These are phyloP conservation scores for Troides helena DNA, from an alignment of 2,888 invertebrate genomes.

Conservation along the genomic window DNA sequence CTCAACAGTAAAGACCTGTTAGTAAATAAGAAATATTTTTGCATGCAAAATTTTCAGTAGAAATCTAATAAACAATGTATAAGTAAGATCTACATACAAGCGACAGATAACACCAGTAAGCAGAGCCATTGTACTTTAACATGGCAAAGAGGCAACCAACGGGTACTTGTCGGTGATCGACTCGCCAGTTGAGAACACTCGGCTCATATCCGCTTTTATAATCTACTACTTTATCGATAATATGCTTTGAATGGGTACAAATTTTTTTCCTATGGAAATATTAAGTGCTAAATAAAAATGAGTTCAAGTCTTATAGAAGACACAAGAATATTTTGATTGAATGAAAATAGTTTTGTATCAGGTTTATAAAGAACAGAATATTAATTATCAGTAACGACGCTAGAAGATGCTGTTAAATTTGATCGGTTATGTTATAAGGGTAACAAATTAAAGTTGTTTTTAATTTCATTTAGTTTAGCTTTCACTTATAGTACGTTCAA, in stretches of 20 bases:
- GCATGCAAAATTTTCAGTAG: not conserved
- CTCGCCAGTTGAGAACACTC: constrained; percentile 61
- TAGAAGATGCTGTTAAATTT: too few species aligned
- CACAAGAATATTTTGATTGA: too few species aligned
- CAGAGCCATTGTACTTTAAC: constrained; percentile 32
- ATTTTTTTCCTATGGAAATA: not conserved
- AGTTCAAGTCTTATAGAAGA: too few species aligned
- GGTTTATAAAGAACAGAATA: too few species aligned
- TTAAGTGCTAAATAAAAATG: too few species aligned
- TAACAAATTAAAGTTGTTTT: not conserved
- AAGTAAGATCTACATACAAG: not conserved
- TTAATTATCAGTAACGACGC: too few species aligned
- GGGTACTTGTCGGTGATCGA: constrained; percentile 59
- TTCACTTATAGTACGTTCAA: constrained; percentile 37
- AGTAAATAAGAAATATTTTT: not conserved
- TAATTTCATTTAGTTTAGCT: not conserved
- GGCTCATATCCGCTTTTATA: constrained; percentile 62
- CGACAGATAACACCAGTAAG: constrained; percentile 33
- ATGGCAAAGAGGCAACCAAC: constrained; percentile 36
- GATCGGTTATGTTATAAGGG: too few species aligned
- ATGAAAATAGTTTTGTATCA: too few species aligned
- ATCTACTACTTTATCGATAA: constrained; percentile 42
- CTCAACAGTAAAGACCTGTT: too few species aligned
- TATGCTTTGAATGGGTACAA: constrained; percentile 23
- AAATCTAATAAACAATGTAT: not conserved